Percentiles rank a stretch among this genome's conserved stretches.
Evolutionary conservation across 2,113 vertebrate genomes (phyloP).

Genomic region (Chaetorhynchus papuensis): DNA sequence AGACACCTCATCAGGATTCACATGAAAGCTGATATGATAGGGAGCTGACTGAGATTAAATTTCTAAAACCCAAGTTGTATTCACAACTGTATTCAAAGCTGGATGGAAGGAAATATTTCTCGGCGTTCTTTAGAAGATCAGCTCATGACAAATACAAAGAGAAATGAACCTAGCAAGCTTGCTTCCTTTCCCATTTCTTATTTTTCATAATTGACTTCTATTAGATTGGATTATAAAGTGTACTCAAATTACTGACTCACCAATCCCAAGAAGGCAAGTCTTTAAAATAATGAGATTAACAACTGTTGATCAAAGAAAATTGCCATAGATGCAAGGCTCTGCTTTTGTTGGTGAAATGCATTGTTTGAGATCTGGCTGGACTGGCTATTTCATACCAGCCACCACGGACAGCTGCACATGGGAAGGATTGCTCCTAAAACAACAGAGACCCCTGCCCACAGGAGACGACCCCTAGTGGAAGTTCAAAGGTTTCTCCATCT

Average conservation of each 20-base stretch:
- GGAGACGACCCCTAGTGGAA: background rate
- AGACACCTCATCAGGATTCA: background rate
- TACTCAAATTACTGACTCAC: slow-evolving; percentile 42
- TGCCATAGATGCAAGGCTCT: background rate
- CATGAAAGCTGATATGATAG: background rate
- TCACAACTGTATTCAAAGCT: background rate
- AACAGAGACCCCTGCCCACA: background rate
- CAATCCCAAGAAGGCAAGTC: slow-evolving; percentile 37
- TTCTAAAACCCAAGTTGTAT: background rate
- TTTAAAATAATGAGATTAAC: slow-evolving; percentile 50
- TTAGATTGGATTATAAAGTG: slow-evolving; percentile 50
- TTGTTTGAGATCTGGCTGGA: background rate
- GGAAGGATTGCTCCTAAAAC: background rate
- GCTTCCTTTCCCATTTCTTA: slow-evolving; percentile 52
- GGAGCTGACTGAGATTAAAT: background rate
- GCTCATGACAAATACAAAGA: slow-evolving; percentile 38
- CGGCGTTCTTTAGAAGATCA: slow-evolving; percentile 17
- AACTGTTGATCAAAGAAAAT: slow-evolving; percentile 45
- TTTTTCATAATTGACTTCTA: slow-evolving; percentile 49
- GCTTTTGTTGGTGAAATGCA: background rate
- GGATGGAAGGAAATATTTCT: background rate
- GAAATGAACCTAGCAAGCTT: slow-evolving; percentile 23
- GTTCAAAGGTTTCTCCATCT: background rate
- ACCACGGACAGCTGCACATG: background rate
- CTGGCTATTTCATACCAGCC: background rate